Evolutionary conservation across 2,113 vertebrate genomes (phyloP), one percentile per base, ranked within the genome.

Genomic region (Amia ocellicauda): DNA sequence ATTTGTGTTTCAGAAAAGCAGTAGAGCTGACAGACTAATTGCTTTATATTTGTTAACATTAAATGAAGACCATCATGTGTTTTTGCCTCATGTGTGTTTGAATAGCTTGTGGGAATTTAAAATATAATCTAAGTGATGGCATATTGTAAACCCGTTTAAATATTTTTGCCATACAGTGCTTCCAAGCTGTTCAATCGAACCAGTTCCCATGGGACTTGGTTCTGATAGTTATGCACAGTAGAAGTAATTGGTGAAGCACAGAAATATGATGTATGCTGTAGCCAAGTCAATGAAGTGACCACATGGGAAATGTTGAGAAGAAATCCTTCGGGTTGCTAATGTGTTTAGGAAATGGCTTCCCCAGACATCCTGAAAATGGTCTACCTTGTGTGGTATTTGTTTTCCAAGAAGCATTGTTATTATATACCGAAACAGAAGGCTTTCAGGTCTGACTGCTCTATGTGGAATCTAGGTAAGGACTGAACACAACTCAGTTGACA

Each of bases 161-260:
- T 47, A 47, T 17, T 47, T 47, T 11, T 5, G 14, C 14, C 13
- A 17, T 13, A 17, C 70, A 67, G 74, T 74, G 68, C 24, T 80
- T 43, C 26, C 63, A 77, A 74, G 36, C 54, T 63, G 59, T 0
- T 5, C 55, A 62, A 68, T 8, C 28, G 75, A 72, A 80, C 70
- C 67, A 60, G 47, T 79, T 80, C 66, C n/a, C 70, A 60, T 66
- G 76, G 67, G 9, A 16, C 26, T 28, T 5, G 71, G 66, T 74
- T 68, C 77, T 79, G 85, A 85, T 79, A 70, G 52, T 82, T 85
- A 89, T 80, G 68, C 75, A 84, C 65, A 75, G 72, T 68, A 79
- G 75, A 80, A 81, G 78, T 60, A 63, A 73, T 69, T 62, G 69
- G 23, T 40, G 82, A 75, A 64, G 23, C 28, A 43, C 69, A 71